Evolutionary conservation across 2,797 vertebrate genomes (phyloP), one percentile per base, ranked within the genome.

Genomic region (Geotrypetes seraphini): DNA sequence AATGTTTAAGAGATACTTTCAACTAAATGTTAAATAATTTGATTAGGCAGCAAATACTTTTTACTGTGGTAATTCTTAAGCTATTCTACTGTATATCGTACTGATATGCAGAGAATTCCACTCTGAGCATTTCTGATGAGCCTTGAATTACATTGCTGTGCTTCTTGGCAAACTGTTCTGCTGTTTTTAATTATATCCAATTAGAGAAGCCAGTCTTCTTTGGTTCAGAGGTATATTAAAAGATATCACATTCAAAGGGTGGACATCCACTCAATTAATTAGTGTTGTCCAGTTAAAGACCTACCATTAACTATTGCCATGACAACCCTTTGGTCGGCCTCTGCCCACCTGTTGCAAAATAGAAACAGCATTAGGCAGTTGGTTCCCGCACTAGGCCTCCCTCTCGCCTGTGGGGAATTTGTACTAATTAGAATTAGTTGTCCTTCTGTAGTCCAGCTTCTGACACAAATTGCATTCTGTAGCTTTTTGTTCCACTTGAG

Each of bases 401-500:
- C 44, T 28, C 58, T 56, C 63, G 74, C 76, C 81, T 51, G 43
- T 68, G 61, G 82, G 81, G 84, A 84, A 73, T 84, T 79, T 47
- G 59, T 73, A 60, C 82, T 85, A 87, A 87, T 86, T 87, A 84
- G 77, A 84, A 84, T 84, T 79, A 84, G 83, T 83, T 85, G 82
- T 82, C 80, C 81, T 81, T 79, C 81, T 7, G 60, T 78, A 81
- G 81, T 78, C 78, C 51, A 20, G 78, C 75, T 79, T 67, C 77
- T 79, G 82, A 81, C 79, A 85, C 76, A 84, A 85, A 83, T 84
- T 82, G 75, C 79, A 80, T 86, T 85, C 82, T 84, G 76, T 66
- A 81, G 77, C 73, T 83, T 75, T 83, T 76, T 79, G 79, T 86
- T 87, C 81, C 81, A 77, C 79, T 81, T 66, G 73, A 81, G 60